Conservation (phyloP, 2,797 vertebrate species). For the Acrossocheilus fasciatus region DNA sequence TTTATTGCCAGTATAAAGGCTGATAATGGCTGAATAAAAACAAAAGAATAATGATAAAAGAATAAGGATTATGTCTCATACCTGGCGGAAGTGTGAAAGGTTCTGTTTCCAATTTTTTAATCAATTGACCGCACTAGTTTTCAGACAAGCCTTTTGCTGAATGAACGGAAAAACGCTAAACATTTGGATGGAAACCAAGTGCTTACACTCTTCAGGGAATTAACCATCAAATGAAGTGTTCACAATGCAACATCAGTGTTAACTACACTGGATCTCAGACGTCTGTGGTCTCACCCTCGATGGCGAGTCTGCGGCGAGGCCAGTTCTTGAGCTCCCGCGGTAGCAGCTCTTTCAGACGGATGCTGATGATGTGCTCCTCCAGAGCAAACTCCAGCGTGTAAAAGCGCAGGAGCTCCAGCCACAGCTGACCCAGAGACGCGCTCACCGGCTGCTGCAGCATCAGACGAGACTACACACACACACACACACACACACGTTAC, state of each 20-base stretch:
- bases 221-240: no score
- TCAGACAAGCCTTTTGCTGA: no score
- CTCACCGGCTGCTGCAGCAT: conserved; percentile 77
- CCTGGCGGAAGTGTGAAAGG: no score
- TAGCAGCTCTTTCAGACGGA: conserved; percentile 89
- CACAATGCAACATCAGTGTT: no score
- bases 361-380: conserved; percentile 95
- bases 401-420: conserved; percentile 95
- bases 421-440: conserved; percentile 88
- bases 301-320: conserved; percentile 95
- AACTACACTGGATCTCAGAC: neutral
- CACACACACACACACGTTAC: neutral
- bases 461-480: conserved; percentile 79
- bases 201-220: neutral
- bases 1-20: no score
- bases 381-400: conserved; percentile 98
- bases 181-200: neutral
- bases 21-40: no score
- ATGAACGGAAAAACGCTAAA: neutral
- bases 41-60: no score
- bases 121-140: no score
- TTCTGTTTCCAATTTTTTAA: no score
- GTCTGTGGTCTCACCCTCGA: conserved; percentile 84
- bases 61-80: no score
- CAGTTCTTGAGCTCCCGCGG: conserved; percentile 95